These are phyloP conservation scores for Silurus glanis DNA, from an alignment of 2,113 vertebrate species.

Conservation along the genomic window DNA sequence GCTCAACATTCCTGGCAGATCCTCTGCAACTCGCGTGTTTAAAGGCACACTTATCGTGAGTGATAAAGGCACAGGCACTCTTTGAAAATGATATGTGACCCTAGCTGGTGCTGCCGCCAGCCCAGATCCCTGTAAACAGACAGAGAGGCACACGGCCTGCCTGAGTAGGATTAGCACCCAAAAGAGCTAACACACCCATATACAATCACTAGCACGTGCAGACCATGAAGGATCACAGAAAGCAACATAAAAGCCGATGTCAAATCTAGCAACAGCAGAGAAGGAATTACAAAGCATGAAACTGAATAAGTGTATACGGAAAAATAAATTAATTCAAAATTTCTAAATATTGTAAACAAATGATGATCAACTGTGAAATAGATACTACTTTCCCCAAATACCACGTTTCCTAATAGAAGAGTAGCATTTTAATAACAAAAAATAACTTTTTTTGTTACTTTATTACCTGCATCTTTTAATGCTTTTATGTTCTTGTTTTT, in stretches of 20 bases:
- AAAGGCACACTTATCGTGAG: conserved; percentile 56
- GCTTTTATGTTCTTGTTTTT: neutral
- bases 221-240: neutral
- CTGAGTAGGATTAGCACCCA: conserved; percentile 60
- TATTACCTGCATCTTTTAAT: neutral
- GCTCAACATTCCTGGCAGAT: conserved; percentile 68
- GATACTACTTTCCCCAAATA: neutral
- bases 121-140: conserved; percentile 67
- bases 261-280: neutral
- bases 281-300: neutral
- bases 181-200: conserved; percentile 58
- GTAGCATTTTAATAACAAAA: neutral
- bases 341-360: too few species aligned
- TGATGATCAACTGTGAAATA: too few species aligned
- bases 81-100: conserved; percentile 74
- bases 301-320: neutral
- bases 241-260: neutral
- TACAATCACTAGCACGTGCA: conserved; percentile 24
- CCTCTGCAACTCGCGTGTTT: conserved; percentile 60
- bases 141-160: conserved; percentile 64
- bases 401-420: neutral
- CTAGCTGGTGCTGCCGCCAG: conserved; percentile 68
- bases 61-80: conserved; percentile 63
- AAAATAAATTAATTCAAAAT: too few species aligned
- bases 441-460: neutral